Conservation (phyloP, 1,140 invertebrate genomes). For the Drosophila guanche region DNA sequence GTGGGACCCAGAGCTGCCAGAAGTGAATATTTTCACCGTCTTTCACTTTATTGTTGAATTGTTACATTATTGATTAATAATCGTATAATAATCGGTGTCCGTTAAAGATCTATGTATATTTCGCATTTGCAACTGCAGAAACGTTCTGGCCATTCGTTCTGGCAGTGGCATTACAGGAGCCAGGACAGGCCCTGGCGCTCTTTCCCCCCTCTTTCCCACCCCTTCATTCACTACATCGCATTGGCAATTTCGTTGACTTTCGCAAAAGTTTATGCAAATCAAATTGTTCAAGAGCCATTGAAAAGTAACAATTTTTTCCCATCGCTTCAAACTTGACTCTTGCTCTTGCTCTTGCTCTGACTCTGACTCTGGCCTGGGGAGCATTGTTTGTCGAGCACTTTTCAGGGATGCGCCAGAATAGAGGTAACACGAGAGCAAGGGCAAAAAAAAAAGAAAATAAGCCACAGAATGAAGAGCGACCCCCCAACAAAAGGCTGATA, state of each 20-base stretch:
- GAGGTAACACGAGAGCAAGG: background rate
- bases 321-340: background rate
- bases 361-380: too few species aligned
- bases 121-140: too few species aligned
- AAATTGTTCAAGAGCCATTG: conserved; percentile 28
- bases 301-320: conserved; percentile 15
- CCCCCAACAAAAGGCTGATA: background rate
- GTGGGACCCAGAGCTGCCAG: too few species aligned
- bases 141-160: too few species aligned
- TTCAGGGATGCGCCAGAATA: too few species aligned
- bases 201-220: background rate
- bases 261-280: conserved; percentile 27
- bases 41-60: too few species aligned
- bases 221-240: background rate
- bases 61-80: too few species aligned
- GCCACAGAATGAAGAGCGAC: background rate
- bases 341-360: background rate
- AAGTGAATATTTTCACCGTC: too few species aligned
- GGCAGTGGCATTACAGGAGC: background rate
- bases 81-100: too few species aligned
- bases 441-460: background rate
- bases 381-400: too few species aligned
- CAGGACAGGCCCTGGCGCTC: too few species aligned
- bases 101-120: too few species aligned
- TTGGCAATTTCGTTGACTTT: conserved; percentile 19